Conservation (phyloP, 1,140 invertebrate genomes). For the Mercenaria mercenaria region DNA sequence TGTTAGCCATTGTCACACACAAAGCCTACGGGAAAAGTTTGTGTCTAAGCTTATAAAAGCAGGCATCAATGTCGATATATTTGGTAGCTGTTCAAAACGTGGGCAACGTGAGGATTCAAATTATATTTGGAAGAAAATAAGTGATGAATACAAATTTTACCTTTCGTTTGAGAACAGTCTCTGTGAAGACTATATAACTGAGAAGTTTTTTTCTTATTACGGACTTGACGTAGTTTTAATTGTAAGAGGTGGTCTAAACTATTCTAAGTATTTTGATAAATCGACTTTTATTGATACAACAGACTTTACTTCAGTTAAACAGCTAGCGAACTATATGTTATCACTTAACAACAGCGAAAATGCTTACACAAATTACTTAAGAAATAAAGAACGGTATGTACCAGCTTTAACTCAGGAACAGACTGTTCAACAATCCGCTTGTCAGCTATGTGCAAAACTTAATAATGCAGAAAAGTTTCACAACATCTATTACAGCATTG, state of each 20-base stretch:
- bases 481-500: background rate
- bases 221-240: constrained; percentile 7
- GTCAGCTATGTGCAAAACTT: background rate
- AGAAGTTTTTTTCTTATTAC: constrained; percentile 93
- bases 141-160: constrained; percentile 78
- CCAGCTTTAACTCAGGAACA: background rate
- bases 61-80: constrained; percentile 87
- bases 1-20: constrained; percentile 85
- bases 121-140: background rate
- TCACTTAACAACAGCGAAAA: background rate
- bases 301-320: constrained; percentile 8
- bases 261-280: background rate
- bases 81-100: constrained; percentile 87
- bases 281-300: constrained; percentile 12
- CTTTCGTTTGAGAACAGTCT: constrained; percentile 92
- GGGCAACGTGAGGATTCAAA: background rate
- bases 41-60: constrained; percentile 86
- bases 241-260: constrained; percentile 32
- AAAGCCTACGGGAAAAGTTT: constrained; percentile 87
- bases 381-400: constrained; percentile 6
- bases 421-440: background rate
- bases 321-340: constrained; percentile 1
- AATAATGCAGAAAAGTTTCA: background rate
- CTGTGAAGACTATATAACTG: constrained; percentile 97
- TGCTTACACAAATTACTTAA: background rate